Base-by-base conservation (phyloP, 2,113 vertebrate species). In the Psammodynastes pulverulentus region DNA sequence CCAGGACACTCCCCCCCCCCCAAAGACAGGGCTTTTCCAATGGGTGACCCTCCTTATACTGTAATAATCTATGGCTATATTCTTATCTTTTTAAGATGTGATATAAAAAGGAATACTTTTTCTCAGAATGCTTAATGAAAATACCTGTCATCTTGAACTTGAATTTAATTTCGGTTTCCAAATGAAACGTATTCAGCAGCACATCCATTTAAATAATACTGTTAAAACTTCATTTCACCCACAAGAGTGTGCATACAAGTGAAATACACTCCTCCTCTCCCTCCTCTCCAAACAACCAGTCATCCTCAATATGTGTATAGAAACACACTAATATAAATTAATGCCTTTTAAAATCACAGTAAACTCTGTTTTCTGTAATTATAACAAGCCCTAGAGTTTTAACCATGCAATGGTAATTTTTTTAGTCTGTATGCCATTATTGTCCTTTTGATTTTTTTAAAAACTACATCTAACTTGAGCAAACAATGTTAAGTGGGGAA, bases 401-500 rank as follows among this genome's bases (percentile, higher is more conserved):
- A 96, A 96, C 89, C 93, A 95, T 91, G 95, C 95, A 97, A 96
- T 91, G 95, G 95, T 96, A 95, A 97, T 98, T 97, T 97, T 92
- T 97, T 97, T 95, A 93, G 19, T 96, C 95, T 97, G 97, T 97
- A 98, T 97, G 96, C 95, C 51, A 91, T 98, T 97, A 97, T 97
- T 98, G 97, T 97, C 96, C 96, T 97, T 98, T 97, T 96, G 94
- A 97, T 97, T 97, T 97, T 97, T 97, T 97, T 97, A 29, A 8
- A 92, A 97, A 98, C 97, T 97, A 95, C 95, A 95, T 97, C 96
- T 97, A 97, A 98, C 97, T 97, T 97, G 96, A 97, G 95, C 96
- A 97, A 97, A 98, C 97, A 98, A 96, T 97, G 97, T 98, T 98
- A 98, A 98, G 97, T 98, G 97, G 97, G 92, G 95, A 98, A 98